These are phyloP conservation scores for Halcyon malimbica DNA, from an alignment of 2,113 vertebrate species.

Conservation along the genomic window DNA sequence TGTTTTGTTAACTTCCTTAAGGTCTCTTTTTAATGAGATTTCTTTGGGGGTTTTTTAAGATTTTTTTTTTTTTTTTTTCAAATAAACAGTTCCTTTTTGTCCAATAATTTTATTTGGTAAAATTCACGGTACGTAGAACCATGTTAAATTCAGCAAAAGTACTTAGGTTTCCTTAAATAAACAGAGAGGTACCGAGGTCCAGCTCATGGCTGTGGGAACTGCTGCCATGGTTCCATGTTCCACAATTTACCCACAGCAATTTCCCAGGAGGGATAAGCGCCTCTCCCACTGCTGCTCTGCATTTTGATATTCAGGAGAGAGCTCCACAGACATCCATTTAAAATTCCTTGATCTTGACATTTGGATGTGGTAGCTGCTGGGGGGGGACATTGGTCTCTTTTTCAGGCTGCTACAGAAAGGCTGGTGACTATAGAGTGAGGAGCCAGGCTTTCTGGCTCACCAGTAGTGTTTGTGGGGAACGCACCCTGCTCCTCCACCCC, in stretches of 20 bases:
- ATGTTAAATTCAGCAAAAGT: background rate
- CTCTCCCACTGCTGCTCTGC: background rate
- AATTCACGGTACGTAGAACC: background rate
- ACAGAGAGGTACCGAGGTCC: background rate
- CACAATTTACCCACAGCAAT: background rate
- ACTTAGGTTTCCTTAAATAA: background rate
- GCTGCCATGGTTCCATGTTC: background rate
- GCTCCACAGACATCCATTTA: background rate
- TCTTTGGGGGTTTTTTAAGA: background rate
- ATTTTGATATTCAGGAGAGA: background rate
- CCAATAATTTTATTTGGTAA: background rate
- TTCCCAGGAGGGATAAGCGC: background rate
- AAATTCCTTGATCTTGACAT: background rate
- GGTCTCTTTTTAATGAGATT: background rate
- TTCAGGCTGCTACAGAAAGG: background rate
- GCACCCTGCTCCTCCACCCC: background rate
- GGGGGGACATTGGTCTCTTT: too few species aligned
- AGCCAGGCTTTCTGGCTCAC: accelerated
- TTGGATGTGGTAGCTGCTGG: background rate
- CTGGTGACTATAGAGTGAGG: background rate
- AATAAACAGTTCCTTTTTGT: background rate
- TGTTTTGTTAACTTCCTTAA: background rate
- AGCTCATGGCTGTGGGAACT: background rate
- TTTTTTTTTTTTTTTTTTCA: background rate
- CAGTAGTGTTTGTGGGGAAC: background rate